Evolutionary conservation across 2,797 vertebrate species (phyloP), one percentile per base, ranked within the genome.

Genomic region (Darevskia mixta): DNA sequence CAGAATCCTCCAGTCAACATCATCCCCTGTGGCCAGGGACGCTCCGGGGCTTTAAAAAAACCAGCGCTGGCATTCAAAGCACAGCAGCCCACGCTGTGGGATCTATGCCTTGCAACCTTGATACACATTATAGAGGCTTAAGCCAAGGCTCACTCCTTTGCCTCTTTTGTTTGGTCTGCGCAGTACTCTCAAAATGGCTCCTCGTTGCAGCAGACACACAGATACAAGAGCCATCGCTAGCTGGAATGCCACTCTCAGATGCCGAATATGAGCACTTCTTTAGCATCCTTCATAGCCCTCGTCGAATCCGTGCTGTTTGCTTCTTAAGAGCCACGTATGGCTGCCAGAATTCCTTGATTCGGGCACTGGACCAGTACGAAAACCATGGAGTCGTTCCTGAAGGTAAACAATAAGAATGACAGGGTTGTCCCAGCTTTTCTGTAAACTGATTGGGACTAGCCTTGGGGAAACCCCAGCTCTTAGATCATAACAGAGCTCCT

Each of bases 251-350:
- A 0, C 95, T 96, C 29, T 95, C 93, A 0, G 5, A 92, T 13
- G 55, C 72, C 2, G 95, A 96, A 78, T 96, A 95, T 25, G 69
- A 1, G 0, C 67, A 87, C 29, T 95, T 96, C 91, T 95, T 96
- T 92, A 41, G 25, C 41, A 83, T 73, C 27, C 87, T 95, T 10
- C 32, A 0, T 15, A 11, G 0, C 0, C 83, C 90, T 27, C 71
- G 0, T 32, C 90, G 13, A 0, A 88, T 79, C 80, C 87, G 64
- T 23, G 64, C 84, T 1, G 82, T 76, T 86, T 96, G 95, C 84
- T 29, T 82, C 32, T 83, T 95, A n/a, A 93, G 93, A 0, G 23
- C 1, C 0, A 49, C 87, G 35, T 91, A 94, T 0, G 93, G 95
- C 84, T 96, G 95, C 85, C 73, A 89, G 71, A 82, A 96, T 25